phyloP scores from a whole-genome alignment of 2,797 vertebrate species.

The Neosilurus hyrtlii region DNA sequence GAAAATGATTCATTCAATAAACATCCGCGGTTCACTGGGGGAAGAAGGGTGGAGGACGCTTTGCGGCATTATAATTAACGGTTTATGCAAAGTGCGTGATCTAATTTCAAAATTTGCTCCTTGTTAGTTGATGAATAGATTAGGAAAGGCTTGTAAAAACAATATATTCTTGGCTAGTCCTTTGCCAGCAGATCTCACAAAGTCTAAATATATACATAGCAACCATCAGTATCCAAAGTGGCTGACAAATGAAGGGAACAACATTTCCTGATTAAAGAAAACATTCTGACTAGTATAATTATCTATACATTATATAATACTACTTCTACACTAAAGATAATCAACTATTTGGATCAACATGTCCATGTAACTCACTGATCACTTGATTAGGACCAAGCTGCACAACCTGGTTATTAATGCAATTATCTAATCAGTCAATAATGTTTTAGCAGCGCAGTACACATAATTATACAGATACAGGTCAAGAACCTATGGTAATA shows the following conservation, averaged over 20 bases:
- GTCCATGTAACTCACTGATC: too few relatives aligned
- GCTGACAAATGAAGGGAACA: conserved; percentile 12
- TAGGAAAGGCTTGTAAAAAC: conserved; percentile 33
- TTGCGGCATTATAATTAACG: conserved; percentile 34
- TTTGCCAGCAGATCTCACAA: conserved; percentile 19
- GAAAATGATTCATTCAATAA: conserved; percentile 43
- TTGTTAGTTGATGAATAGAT: conserved; percentile 43
- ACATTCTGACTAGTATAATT: background rate
- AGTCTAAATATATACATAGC: conserved; percentile 39
- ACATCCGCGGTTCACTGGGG: conserved; percentile 23
- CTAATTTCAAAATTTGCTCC: conserved; percentile 39
- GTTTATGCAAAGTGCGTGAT: conserved; percentile 39
- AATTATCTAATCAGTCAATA: background rate
- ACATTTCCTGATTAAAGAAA: conserved; percentile 8
- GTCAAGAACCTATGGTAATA: background rate
- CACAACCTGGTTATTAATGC: background rate
- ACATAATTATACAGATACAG: background rate
- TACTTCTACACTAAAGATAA: background rate
- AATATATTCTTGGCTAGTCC: conserved; percentile 3
- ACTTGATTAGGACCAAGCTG: background rate
- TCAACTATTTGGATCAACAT: background rate
- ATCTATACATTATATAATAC: background rate
- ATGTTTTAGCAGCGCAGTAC: background rate
- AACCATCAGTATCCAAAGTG: conserved; percentile 26
- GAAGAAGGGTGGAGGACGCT: background rate